Conservation (phyloP, 2,797 vertebrate species). For the Squalus acanthias region DNA sequence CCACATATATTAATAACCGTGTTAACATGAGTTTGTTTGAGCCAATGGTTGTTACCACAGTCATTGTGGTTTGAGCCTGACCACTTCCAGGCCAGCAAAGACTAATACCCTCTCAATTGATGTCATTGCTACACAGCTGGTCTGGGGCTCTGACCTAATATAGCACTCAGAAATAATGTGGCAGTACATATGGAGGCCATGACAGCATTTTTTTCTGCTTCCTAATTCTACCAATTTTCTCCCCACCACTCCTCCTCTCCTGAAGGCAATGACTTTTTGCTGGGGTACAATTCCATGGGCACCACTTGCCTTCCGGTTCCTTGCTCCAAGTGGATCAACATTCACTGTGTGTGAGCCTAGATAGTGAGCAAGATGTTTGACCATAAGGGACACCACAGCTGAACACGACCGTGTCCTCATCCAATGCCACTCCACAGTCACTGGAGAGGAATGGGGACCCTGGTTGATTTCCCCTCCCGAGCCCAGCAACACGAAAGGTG, state of each 20-base stretch:
- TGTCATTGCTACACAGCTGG: not conserved
- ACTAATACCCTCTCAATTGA: not conserved
- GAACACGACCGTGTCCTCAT: not conserved
- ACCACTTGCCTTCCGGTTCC: not conserved
- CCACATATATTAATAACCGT: not conserved
- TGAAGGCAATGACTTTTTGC: not conserved
- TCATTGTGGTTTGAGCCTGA: not conserved
- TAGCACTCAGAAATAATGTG: not conserved
- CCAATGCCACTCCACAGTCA: not conserved
- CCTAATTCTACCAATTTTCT: not conserved
- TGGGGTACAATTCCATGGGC: not conserved
- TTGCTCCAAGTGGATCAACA: not conserved
- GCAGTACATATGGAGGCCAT: not conserved
- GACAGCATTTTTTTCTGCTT: not conserved
- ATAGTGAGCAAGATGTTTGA: not conserved
- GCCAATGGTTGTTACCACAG: not conserved
- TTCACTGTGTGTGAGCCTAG: not conserved
- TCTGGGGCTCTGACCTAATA: not conserved
- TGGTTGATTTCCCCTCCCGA: not conserved
- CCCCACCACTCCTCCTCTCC: not conserved
- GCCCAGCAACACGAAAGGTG: not conserved
- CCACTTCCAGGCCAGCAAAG: not conserved
- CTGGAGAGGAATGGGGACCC: not conserved
- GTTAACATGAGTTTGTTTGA: not conserved
- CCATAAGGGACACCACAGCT: not conserved